Evolutionary conservation across 2,797 vertebrate genomes (phyloP), one percentile per base, ranked within the genome.

Genomic region (Meda fulgida): DNA sequence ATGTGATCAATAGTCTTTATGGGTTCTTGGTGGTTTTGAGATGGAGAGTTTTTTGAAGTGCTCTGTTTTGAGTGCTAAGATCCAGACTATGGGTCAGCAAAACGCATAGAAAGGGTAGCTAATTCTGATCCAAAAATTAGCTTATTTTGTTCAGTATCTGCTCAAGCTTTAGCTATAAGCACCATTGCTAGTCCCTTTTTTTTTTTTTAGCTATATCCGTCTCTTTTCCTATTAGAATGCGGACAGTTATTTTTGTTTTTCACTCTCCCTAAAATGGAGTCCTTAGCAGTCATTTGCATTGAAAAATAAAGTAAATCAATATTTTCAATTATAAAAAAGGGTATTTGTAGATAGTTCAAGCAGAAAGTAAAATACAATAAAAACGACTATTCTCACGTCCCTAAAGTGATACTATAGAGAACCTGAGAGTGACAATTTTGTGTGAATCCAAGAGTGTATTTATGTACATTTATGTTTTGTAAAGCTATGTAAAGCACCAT

Each of bases 381-480:
- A 69, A 72, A 77, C 43, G 58, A 78, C 72, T 78, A 79, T 87
- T 87, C 83, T 66, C 71, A 65, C 18, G 19, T 10, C 80, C 81
- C 66, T 53, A 53, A 89, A 78, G 67, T 84, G 81, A 71, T 70
- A 48, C 79, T 55, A 75, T 78, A 82, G 26, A 31, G 60, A 31
- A 65, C 69, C 21, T 65, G 79, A 78, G 46, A 72, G 71, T 84
- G 69, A 86, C 66, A 81, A 87, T 86, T 60, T 77, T 81, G 72
- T 84, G 75, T 85, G 84, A 89, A 88, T 84, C 60, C 46, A 51
- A 79, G 84, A 87, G 85, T 81, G 85, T 88, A 84, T 85, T 88
- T 87, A 87, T 89, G 77, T 89, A 87, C 82, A 85, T 88, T 75
- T 85, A 81, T 87, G 87, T 87, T 87, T 85, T 85, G 81, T 87